These are phyloP conservation scores for Heliocidaris erythrogramma DNA, from an alignment of 35 echinoderm and acorn worm genomes.

Conservation along the genomic window DNA sequence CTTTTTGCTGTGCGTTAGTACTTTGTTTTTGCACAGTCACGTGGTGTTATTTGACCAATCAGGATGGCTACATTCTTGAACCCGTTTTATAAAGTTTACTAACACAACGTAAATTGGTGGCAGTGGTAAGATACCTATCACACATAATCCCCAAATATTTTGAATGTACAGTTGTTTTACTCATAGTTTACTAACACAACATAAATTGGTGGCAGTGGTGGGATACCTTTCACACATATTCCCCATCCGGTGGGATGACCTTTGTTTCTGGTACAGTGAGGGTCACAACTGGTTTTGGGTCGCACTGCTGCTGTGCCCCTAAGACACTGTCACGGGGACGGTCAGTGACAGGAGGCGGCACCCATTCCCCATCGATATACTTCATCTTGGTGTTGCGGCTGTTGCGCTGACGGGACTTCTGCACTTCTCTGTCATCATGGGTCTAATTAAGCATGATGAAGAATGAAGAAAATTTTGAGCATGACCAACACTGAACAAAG, in stretches of 20 bases:
- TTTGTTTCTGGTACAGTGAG: slow-evolving; percentile 17
- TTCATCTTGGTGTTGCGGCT: slow-evolving; percentile 42
- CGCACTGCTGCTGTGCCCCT: neutral
- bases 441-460: slow-evolving; percentile 37
- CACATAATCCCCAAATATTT: neutral
- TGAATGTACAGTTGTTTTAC: no score
- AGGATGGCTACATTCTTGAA: no score
- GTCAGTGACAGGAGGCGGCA: neutral
- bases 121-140: neutral
- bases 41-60: no score
- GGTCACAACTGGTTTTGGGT: neutral
- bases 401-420: slow-evolving; percentile 67
- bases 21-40: no score
- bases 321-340: neutral
- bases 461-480: neutral
- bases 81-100: no score
- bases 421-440: slow-evolving; percentile 60
- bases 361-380: slow-evolving; percentile 58
- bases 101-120: no score
- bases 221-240: neutral
- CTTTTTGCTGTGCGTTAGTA: no score
- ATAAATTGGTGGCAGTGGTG: neutral
- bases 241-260: neutral
- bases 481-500: neutral
- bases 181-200: neutral